These are phyloP conservation scores for Diarsia rubi DNA, from an alignment of 2,888 invertebrate species.

Conservation along the genomic window DNA sequence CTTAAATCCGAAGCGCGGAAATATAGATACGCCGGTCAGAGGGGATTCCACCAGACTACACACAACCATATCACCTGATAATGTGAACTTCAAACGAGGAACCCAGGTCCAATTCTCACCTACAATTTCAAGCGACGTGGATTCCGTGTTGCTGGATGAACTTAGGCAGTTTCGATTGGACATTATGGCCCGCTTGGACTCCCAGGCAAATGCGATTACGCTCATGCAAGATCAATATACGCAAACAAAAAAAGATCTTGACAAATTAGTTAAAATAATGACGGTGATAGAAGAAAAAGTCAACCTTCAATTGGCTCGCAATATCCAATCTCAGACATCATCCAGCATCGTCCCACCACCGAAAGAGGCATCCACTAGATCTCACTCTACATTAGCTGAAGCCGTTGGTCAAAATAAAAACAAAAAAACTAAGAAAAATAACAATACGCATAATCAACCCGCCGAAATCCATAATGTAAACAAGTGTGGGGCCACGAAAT, in stretches of 20 bases:
- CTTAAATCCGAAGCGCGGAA: slow-evolving; percentile 16
- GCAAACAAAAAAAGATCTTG: slow-evolving; percentile 25
- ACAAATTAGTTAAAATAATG: slow-evolving; percentile 17
- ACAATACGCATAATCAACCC: no score
- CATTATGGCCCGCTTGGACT: slow-evolving; percentile 16
- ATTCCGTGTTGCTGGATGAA: slow-evolving; percentile 19
- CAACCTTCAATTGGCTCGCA: neutral
- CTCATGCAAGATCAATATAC: slow-evolving; percentile 8
- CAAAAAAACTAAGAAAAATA: neutral
- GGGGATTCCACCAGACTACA: neutral
- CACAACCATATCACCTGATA: slow-evolving; percentile 13
- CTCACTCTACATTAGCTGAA: neutral
- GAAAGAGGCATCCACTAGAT: neutral
- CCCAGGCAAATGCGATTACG: slow-evolving; percentile 22
- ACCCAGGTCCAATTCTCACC: neutral
- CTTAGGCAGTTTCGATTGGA: slow-evolving; percentile 18
- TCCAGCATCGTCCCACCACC: neutral
- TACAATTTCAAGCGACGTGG: neutral
- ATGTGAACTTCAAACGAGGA: slow-evolving; percentile 14
- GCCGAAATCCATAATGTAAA: no score
- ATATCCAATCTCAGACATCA: neutral
- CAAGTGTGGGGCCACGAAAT: no score
- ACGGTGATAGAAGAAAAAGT: slow-evolving; percentile 25
- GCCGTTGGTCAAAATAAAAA: neutral
- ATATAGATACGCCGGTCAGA: slow-evolving; percentile 17